phyloP scores from a whole-genome alignment of 2,888 invertebrate species.

The Gastracanthus pulcherrimus region DNA sequence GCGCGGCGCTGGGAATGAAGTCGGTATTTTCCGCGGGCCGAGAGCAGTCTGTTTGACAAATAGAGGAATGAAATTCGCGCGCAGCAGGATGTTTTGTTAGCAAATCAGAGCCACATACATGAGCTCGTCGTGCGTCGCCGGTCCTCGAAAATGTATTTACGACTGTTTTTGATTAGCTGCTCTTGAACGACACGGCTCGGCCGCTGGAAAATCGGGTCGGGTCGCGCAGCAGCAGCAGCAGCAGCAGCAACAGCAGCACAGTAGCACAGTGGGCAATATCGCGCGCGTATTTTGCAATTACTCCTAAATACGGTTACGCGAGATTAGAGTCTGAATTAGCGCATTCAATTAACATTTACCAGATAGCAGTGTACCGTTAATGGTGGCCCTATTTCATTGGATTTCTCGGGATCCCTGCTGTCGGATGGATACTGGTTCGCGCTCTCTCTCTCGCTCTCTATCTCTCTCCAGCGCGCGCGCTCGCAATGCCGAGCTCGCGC shows the following conservation, averaged over 20 bases:
- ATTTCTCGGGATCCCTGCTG: constrained; percentile 66
- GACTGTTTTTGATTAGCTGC: constrained; percentile 41
- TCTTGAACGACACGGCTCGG: not conserved
- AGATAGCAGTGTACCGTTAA: constrained; percentile 61
- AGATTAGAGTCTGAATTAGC: constrained; percentile 75
- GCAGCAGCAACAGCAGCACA: not conserved
- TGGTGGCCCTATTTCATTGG: constrained; percentile 70
- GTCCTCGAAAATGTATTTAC: constrained; percentile 41
- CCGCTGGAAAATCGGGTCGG: constrained; percentile 16
- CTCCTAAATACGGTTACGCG: constrained; percentile 72
- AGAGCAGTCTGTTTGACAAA: constrained; percentile 21
- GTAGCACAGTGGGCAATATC: constrained; percentile 60
- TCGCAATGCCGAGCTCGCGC: constrained; percentile 33
- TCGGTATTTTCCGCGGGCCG: not conserved
- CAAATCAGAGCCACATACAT: not conserved
- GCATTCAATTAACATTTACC: constrained; percentile 75
- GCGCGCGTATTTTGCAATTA: constrained; percentile 73
- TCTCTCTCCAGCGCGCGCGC: constrained; percentile 4
- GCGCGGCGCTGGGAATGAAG: not conserved
- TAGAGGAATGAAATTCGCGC: not conserved
- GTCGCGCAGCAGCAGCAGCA: not conserved
- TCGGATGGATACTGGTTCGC: constrained; percentile 25
- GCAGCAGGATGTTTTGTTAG: constrained; percentile 7
- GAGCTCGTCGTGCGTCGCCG: not conserved
- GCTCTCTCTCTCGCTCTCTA: constrained; percentile 6